Base-by-base conservation (phyloP, 1,140 invertebrate genomes). In the Micrasema minimum region DNA sequence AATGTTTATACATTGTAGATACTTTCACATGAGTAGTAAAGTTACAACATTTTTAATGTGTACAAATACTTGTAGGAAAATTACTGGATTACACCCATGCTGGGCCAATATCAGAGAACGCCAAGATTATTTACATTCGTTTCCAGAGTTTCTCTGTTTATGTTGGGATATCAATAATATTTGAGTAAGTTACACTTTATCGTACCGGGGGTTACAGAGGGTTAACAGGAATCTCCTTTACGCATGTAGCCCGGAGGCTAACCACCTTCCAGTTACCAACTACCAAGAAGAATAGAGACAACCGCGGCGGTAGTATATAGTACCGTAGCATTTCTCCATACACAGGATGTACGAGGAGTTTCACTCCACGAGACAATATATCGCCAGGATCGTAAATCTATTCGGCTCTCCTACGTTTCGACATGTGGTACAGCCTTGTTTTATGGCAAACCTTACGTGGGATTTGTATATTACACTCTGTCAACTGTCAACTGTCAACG, bases 301-400 rank as follows among this genome's bases (percentile, higher is more conserved):
- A 5, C 50, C n/a, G n/a, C n/a, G n/a, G n/a, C n/a, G n/a, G n/a
- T n/a, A n/a, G n/a, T n/a, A n/a, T n/a, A n/a, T 31, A 48, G 41
- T 74, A 55, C 72, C 72, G 72, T 74, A 69, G 72, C 26, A 51
- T 53, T 74, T 74, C 72, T 64, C 23, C 67, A 67, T 70, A 74
- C 48, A 62, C 72, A 74, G 72, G 72, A 74, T 74, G 67, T 74
- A 45, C 37, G 65, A 55, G 65, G 37, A 20, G 37, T 53, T 67
- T 67, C 50, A 51, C 45, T 43, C 18, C 11, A 4, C 38, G 51
- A 35, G 26, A 66, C 22, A 45, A 64, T 46, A 46, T 46, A 46
- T 64, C 43, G 43, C 38, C 59, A 26, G 43, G 59, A 64, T 46
- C 59, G 43, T 64, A 64, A 64, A 64, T 64, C 59, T 64, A 22